Evolutionary conservation across 2,113 vertebrate genomes (phyloP).

Genomic region (Psammodynastes pulverulentus): DNA sequence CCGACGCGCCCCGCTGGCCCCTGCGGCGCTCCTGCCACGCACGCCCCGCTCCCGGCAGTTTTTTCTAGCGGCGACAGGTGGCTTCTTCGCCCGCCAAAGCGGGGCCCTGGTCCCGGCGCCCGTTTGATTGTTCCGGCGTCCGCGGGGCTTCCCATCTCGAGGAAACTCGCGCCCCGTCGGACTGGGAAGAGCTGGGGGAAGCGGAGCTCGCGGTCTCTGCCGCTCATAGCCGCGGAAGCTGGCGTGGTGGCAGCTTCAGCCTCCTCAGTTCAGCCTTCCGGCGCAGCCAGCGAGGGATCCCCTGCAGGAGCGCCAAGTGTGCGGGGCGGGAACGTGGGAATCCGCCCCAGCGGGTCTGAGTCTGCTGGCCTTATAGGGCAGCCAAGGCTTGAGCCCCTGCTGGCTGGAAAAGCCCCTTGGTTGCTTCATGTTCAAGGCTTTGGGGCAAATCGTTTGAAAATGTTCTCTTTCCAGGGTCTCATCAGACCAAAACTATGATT

Average conservation of each 20-base stretch:
- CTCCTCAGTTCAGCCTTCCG: background rate
- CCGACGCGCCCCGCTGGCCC: background rate
- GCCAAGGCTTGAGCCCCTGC: background rate
- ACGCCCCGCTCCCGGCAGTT: background rate
- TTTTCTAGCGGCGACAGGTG: background rate
- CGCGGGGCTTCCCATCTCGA: background rate
- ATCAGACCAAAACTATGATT: background rate
- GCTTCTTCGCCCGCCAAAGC: too few species aligned
- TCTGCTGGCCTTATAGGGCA: background rate
- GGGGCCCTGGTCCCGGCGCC: background rate
- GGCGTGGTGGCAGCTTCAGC: background rate
- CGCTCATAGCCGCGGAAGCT: background rate
- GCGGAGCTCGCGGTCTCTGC: background rate
- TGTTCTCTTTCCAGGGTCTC: background rate
- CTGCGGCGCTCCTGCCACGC: background rate
- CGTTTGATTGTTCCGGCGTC: background rate
- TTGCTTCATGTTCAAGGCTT: background rate
- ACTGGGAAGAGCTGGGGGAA: background rate
- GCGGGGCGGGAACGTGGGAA: background rate
- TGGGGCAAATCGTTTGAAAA: background rate
- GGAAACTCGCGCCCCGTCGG: background rate
- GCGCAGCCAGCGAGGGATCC: background rate
- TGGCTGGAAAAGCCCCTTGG: background rate
- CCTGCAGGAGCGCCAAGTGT: too few species aligned
- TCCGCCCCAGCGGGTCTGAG: background rate